Evolutionary conservation across 2,113 vertebrate genomes (phyloP).

Genomic region (Sorex araneus): DNA sequence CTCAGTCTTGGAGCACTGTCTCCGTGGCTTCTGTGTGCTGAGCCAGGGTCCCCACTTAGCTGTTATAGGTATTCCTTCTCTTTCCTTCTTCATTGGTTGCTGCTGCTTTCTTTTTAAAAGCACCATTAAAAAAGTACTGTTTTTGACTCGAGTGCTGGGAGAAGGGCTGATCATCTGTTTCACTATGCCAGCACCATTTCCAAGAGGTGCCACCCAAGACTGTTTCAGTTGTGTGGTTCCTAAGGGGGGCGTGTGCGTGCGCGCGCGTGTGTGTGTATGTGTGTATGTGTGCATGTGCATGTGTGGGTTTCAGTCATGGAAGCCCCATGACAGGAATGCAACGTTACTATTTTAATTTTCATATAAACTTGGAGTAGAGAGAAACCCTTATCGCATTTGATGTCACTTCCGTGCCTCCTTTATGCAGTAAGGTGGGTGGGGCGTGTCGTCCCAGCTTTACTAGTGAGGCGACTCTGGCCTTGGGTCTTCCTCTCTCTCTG

Average conservation of each 20-base stretch:
- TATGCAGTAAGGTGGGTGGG: conserved; percentile 4
- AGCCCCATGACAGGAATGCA: background rate
- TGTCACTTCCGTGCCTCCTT: conserved; percentile 19
- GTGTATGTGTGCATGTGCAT: background rate
- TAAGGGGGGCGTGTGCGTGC: no score
- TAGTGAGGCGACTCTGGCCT: conserved; percentile 34
- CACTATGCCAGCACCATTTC: background rate
- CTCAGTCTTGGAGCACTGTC: background rate
- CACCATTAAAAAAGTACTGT: background rate
- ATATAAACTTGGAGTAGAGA: background rate
- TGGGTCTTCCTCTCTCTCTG: background rate
- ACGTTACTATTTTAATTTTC: conserved; percentile 3
- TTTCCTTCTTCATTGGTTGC: conserved; percentile 33
- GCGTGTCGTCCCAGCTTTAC: conserved; percentile 25
- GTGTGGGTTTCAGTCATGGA: background rate
- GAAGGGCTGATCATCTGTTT: background rate
- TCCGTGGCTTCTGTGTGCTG: background rate
- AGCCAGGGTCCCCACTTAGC: background rate
- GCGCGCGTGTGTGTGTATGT: no score
- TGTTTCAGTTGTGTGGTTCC: background rate
- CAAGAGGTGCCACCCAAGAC: background rate
- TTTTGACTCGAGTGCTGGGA: background rate
- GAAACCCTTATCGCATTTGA: conserved; percentile 5
- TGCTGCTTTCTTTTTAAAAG: conserved; percentile 39
- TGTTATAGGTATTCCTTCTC: background rate